Evolutionary conservation across 2,888 invertebrate species (phyloP), one percentile per base, ranked within the genome.

Genomic region (Erynnis tages): DNA sequence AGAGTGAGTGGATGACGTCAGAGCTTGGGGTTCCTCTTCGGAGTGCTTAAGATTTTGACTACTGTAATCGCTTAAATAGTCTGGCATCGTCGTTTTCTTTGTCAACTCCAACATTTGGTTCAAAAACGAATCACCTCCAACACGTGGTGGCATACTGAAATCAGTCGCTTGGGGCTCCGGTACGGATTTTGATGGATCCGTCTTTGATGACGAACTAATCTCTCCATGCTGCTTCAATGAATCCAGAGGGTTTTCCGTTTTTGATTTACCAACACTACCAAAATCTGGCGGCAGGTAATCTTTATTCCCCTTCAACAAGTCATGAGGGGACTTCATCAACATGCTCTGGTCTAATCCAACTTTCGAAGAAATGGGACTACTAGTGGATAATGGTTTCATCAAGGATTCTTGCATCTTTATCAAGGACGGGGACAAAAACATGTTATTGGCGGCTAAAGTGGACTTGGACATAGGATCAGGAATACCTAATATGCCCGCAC

Each of bases 381-480:
- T 91, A 5, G 85, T 89, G 1, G 92, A 91, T 17, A 92, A 74
- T 1, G 92, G 92, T 70, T 92, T 92, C 55, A 93, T 76, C 5
- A 91, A 67, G 29, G 90, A 82, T 67, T 93, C 93, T 69, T 94
- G 94, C 89, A 94, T 93, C 82, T 94, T 94, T 58, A 94, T 90
- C 54, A 94, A 76, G 25, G 93, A 93, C 11, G 94, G 94, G 4
- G 94, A 92, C 63, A 95, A 88, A 60, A 95, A 96, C 91, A 95
- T 93, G 69, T 95, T 95, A 65, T 94, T 94, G 0, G 95, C 93
- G 5, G 94, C 93, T 58, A 95, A 80, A 19, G 94, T 94, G 7
- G 94, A 92, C 68, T 94, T 94, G 0, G 94, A 93, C 84, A 95
- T 91, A 0, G 95, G 94, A 77, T 95, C 95, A 0, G 94, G 93